Evolutionary conservation across 1,140 invertebrate genomes (phyloP).

Genomic region (Elysia chlorotica): DNA sequence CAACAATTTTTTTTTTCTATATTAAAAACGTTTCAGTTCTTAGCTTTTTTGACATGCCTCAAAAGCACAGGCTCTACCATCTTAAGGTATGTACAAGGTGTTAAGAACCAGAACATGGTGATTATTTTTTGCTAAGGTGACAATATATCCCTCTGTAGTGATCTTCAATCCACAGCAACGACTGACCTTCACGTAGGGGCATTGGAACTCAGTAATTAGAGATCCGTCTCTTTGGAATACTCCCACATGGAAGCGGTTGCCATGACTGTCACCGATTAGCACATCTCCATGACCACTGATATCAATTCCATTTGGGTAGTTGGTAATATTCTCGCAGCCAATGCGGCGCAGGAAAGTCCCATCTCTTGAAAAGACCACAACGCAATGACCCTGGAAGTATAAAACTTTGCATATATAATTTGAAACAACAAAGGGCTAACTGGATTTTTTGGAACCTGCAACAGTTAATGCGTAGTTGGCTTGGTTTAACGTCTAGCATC

Average conservation of each 20-base stretch:
- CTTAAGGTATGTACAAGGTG: slow-evolving; percentile 80
- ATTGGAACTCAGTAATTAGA: slow-evolving; percentile 92
- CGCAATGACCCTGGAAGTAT: slow-evolving; percentile 79
- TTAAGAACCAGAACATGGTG: slow-evolving; percentile 96
- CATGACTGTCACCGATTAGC: slow-evolving; percentile 95
- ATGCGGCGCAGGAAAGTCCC: slow-evolving; percentile 90
- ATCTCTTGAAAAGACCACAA: slow-evolving; percentile 92
- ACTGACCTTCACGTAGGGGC: slow-evolving; percentile 95
- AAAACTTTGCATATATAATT: no score
- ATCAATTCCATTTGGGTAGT: slow-evolving; percentile 97
- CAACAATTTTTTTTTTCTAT: neutral
- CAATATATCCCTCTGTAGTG: slow-evolving; percentile 93
- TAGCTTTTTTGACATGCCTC: no score
- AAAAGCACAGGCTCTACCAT: neutral
- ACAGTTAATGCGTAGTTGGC: no score
- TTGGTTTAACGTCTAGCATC: no score
- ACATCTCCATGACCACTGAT: slow-evolving; percentile 95
- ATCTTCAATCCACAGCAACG: slow-evolving; percentile 96
- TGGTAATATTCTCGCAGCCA: slow-evolving; percentile 92
- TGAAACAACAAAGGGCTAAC: no score
- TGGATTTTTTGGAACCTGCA: no score
- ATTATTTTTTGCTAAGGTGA: slow-evolving; percentile 97
- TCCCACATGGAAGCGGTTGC: slow-evolving; percentile 95
- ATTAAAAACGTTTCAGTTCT: no score
- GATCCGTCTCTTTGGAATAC: slow-evolving; percentile 85